These are phyloP conservation scores for Anticlea derivata DNA, from an alignment of 2,888 invertebrate species.

Conservation along the genomic window DNA sequence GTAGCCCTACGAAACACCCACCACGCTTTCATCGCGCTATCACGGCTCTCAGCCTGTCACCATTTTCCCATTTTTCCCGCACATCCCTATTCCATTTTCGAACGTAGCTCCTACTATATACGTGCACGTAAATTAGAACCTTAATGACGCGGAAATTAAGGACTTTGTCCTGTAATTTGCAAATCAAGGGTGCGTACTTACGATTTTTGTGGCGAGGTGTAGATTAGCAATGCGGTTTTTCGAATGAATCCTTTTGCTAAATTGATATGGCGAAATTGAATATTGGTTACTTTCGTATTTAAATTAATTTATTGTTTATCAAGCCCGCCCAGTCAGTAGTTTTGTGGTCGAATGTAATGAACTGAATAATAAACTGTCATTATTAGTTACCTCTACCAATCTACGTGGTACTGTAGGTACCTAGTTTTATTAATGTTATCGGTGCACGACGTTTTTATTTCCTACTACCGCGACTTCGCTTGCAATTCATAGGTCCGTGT, in stretches of 20 bases:
- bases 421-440: too few relatives aligned
- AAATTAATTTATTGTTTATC: conserved; percentile 56
- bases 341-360: conserved; percentile 47
- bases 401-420: too few relatives aligned
- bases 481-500: too few relatives aligned
- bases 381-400: too few relatives aligned
- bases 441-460: too few relatives aligned
- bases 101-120: conserved; percentile 21
- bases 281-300: conserved; percentile 49
- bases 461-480: too few relatives aligned
- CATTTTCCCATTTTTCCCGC: conserved; percentile 79
- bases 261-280: conserved; percentile 73
- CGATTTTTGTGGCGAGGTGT: conserved; percentile 35
- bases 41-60: conserved; percentile 81
- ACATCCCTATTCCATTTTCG: conserved; percentile 36
- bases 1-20: conserved; percentile 60
- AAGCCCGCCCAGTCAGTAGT: conserved; percentile 47
- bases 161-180: conserved; percentile 18
- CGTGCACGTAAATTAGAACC: conserved; percentile 28
- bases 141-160: conserved; percentile 18
- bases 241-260: conserved; percentile 69
- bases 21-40: conserved; percentile 75
- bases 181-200: conserved; percentile 32
- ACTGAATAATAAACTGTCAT: conserved; percentile 40
- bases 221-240: conserved; percentile 79